Base-by-base conservation (phyloP, 2,888 invertebrate species). In the Sepioteuthis lessoniana region DNA sequence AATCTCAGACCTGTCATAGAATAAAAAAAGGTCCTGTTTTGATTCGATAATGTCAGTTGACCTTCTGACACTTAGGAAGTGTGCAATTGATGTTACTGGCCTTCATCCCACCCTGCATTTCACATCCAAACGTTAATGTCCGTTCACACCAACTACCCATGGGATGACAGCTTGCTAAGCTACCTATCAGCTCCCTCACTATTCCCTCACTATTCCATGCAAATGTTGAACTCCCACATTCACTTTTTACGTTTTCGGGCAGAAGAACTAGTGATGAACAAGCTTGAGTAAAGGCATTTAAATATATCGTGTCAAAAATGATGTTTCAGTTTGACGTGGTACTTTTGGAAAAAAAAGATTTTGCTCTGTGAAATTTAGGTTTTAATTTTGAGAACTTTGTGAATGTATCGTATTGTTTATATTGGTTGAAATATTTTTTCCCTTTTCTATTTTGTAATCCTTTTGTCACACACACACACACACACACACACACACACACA, bases 1-100 rank as follows among this genome's bases (percentile, higher is more conserved):
- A n/a, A 76, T 76, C 35, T 76, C 76, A 76, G 76, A 76, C 16
- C 35, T 76, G 76, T 76, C 76, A 76, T 13, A n/a, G 35, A 16
- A 35, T 16, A 76, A 76, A 76, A 76, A n/a, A 76, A 76, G 10
- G 31, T 7, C 13, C 16, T 76, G n/a, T 76, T 76, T 76, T 76
- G 76, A 76, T 76, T 76, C 35, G 76, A 76, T 76, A 76, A 76
- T 76, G 76, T n/a, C 76, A 76, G n/a, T 35, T 76, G n/a, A n/a
- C 76, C n/a, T 76, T 76, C 76, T 76, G 76, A 76, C 76, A 76
- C 35, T 76, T n/a, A n/a, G 76, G 76, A 76, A 76, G 76, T 76
- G 76, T 76, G 76, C 76, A 76, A 76, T 76, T 76, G 76, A 76
- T 76, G 76, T 76, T n/a, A 76, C 76, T 76, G 76, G 1, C 35